Base-by-base conservation (phyloP, 2,888 invertebrate species). In the Fragum sueziense region DNA sequence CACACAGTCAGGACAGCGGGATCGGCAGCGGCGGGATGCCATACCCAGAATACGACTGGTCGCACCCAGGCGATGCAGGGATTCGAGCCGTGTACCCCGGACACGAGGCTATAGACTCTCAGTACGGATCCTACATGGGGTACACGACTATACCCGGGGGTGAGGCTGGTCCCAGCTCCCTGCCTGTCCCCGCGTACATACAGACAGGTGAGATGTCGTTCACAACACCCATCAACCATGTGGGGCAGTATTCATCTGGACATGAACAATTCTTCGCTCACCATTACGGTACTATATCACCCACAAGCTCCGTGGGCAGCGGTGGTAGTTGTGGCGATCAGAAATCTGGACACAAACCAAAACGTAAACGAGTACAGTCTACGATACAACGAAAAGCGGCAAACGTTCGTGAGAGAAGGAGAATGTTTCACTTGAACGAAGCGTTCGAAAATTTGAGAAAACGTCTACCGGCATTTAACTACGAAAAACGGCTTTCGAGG, bases 341-440 rank as follows among this genome's bases (percentile, higher is more conserved):
- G 22, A 68, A 61, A n/a, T 52, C 61, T 17, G 61, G 80, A 70
- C 76, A 85, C 33, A 90, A 90, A 79, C 88, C 88, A 25, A 91
- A 91, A 80, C 82, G 91, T 11, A 90, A 90, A 79, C 85, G 91
- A 7, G 88, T 89, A 22, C 91, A 91, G 71, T 89, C 88, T 11
- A 74, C 80, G 11, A 51, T 85, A 7, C 91, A 91, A 74, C 83
- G 91, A n/a, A 86, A 88, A 74, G 91, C 91, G 1, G 91, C 91
- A 3, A 91, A 91, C 77, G 85, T 89, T 4, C 79, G 91, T 11
- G 91, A 91, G 71, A 74, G 91, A 25, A 82, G 89, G 14, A 79
- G 91, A 25, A 91, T 91, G 91, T 89, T 89, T 74, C 88, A 89
- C 67, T 80, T 91, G 9, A 91, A 91, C 74, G 86, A 87, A 54